These are phyloP conservation scores for Vannuccia rotundouncinata DNA, from an alignment of 2,888 invertebrate species.

Conservation along the genomic window DNA sequence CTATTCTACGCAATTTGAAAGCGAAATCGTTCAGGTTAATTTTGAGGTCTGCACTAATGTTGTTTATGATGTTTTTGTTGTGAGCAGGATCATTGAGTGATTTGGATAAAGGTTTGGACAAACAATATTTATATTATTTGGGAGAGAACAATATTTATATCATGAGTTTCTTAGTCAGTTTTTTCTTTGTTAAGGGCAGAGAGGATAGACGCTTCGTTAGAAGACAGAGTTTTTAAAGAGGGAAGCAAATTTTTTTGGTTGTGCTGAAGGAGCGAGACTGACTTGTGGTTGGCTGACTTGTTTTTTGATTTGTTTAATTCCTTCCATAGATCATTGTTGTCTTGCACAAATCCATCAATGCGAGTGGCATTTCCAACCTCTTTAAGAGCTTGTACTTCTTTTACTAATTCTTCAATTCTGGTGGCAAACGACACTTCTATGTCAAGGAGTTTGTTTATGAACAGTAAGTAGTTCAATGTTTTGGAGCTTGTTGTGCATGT, in stretches of 20 bases:
- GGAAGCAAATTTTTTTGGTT: no score
- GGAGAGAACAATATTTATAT: slow-evolving; percentile 21
- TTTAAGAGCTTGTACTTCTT: neutral
- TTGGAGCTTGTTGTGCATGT: neutral
- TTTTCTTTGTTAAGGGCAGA: no score
- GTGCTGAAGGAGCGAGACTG: neutral
- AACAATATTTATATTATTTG: no score
- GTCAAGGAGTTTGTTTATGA: neutral
- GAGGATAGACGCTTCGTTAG: no score
- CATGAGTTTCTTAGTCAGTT: slow-evolving; percentile 2
- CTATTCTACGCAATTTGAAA: neutral
- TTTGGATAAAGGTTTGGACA: slow-evolving; percentile 10
- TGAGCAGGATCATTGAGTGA: neutral
- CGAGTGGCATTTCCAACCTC: neutral
- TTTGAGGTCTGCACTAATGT: neutral
- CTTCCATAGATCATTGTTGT: neutral
- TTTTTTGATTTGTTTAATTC: neutral
- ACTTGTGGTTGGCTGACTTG: neutral
- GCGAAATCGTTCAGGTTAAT: neutral
- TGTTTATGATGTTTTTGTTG: neutral
- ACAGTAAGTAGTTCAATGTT: no score
- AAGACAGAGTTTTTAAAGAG: no score
- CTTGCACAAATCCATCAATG: neutral
- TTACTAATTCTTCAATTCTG: neutral
- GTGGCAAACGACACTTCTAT: neutral